Base-by-base conservation (phyloP, 2,797 vertebrate genomes). In the Xenopus petersii region DNA sequence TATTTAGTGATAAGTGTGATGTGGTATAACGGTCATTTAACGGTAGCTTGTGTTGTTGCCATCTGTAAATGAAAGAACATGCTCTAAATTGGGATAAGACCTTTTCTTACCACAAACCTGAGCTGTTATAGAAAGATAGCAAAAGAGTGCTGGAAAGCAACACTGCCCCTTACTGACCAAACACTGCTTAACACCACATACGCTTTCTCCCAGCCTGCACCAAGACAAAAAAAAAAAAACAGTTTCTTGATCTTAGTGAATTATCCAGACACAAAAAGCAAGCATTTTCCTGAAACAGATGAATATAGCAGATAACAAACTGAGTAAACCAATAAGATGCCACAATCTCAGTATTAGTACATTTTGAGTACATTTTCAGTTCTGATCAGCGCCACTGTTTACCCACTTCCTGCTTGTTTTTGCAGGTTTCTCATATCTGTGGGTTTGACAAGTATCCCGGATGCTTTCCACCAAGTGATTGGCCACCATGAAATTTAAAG, bases 331-430 rank as follows among this genome's bases (percentile, higher is more conserved):
- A 42, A 42, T 42, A 42, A 7, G 3, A 42, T 42, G 36, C 8
- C 5, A 6, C 1, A 42, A 5, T 42, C 36, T 42, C 36, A 6
- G 36, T 7, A 42, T 42, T 42, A 42, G 36, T 7, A 42, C 8
- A 42, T 42, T 42, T 42, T 42, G 1, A 21, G 21, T 21, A 21
- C 21, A 21, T 21, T 21, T 21, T 21, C 21, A 21, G 97, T 77
- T 97, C 93, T 0, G 95, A 92, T 2, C 95, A 91, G 72, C 96
- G 95, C 97, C 96, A 98, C 96, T 61, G 93, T 88, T 84, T 95
- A 97, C 47, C 94, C 94, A 16, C 92, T 94, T 47, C 84, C 91
- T 71, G 93, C 95, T 17, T 96, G 94, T 74, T 93, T 95, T 79
- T 98, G 96, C 84, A 97, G 85, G 87, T 93, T 98, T 62, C 92